Base-by-base conservation (phyloP, 2,888 invertebrate species). In the Eupelmus urozonus region DNA sequence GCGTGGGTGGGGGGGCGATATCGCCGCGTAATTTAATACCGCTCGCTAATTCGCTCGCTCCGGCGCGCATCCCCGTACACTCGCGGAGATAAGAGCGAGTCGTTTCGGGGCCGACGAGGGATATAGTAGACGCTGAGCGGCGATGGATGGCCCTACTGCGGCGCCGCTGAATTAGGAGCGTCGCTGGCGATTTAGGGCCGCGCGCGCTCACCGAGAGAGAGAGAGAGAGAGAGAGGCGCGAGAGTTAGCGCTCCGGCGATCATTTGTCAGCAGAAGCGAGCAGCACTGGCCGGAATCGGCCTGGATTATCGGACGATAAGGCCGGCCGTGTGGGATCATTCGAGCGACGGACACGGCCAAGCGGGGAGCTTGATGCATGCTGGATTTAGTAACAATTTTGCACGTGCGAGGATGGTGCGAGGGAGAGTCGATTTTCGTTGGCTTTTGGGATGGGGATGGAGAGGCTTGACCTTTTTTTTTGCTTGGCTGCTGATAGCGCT, bases 1-100 rank as follows among this genome's bases (percentile, higher is more conserved):
- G 65, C 0, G 45, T 16, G 65, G 7, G 72, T n/a, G 45, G 34
- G 62, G 25, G 49, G 13, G 45, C 57, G 74, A 74, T 78, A 78
- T 66, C 74, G 75, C 75, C 71, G 69, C 67, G 79, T 87, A 88
- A 88, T 87, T 88, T 88, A 87, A 88, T 88, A 87, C 87, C 84
- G 76, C 79, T 80, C 83, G 84, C 87, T 88, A 87, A 87, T 87
- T 85, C 84, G 84, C 84, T 82, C 83, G 82, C 78, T 79, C 80
- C 13, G 80, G 79, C 76, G 81, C 76, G 85, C 62, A 45, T 51
- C 42, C 40, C 45, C 45, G 42, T 40, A n/a, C 16, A 23, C 51
- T 29, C 9, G 13, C 34, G 25, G 49, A 71, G 70, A 69, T 69
- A 69, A 76, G 75, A 45, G 69, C 45, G 67, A 13, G 5, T 42